A percentile compares a stretch with the other conserved stretches of the same genome.
Evolutionary conservation across 2,888 invertebrate species (phyloP).

Genomic region (Epinotia ramella): DNA sequence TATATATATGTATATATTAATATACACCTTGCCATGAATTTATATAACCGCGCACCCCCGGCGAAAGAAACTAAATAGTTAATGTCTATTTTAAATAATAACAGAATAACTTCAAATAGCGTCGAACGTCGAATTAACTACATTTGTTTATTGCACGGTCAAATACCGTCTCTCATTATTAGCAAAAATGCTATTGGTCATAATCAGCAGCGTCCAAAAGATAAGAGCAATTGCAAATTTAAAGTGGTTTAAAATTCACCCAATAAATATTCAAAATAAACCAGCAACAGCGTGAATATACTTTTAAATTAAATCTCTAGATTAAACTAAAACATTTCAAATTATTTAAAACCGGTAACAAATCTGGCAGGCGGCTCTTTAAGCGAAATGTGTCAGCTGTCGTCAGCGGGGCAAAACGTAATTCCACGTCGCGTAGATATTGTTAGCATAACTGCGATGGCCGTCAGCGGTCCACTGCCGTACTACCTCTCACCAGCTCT

Average conservation of each 20-base stretch:
- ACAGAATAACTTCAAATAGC: too few relatives aligned
- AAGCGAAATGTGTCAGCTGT: conserved; percentile 32
- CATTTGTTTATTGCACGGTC: neutral
- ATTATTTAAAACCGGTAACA: conserved; percentile 12
- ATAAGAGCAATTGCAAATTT: neutral
- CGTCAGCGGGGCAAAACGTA: conserved; percentile 28
- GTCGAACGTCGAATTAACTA: neutral
- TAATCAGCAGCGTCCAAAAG: neutral
- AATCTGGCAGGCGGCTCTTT: conserved; percentile 4
- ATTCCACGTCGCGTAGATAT: conserved; percentile 26
- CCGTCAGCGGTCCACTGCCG: conserved; percentile 18
- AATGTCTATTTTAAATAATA: too few relatives aligned
- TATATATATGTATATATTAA: too few relatives aligned
- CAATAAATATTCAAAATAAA: neutral
- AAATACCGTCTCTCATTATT: neutral
- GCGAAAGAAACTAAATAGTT: too few relatives aligned
- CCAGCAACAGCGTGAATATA: too few relatives aligned
- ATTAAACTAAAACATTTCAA: conserved; percentile 2
- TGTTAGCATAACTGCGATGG: conserved; percentile 28
- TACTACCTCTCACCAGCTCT: neutral
- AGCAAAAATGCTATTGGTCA: neutral
- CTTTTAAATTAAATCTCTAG: neutral
- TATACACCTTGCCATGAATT: too few relatives aligned
- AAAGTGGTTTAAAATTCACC: neutral
- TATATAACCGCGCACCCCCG: too few relatives aligned